Base-by-base conservation (phyloP, 2,888 invertebrate genomes). In the Actias luna region DNA sequence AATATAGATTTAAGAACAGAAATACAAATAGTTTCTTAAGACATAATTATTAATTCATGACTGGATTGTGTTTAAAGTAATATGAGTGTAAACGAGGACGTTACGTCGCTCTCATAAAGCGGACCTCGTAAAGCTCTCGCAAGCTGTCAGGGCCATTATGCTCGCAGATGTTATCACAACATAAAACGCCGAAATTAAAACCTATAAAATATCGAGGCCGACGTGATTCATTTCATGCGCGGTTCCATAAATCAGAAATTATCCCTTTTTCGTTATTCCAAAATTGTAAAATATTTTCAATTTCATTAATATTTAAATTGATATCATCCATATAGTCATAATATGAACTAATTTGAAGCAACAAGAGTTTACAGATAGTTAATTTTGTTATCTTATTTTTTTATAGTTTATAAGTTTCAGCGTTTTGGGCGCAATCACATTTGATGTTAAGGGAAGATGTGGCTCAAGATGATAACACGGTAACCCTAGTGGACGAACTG, bases 161-260 rank as follows among this genome's bases (percentile, higher is more conserved):
- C 73, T 79, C 80, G 57, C 88, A 87, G 85, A 88, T 88, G 88
- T 88, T 88, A 88, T 89, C 88, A 84, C 85, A 80, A 85, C 85
- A 87, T 89, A 89, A 89, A 89, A 86, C 75, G 79, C 81, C 88
- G 72, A 87, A 88, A 88, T 87, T 88, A 87, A 88, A 87, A 87
- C 83, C 78, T 75, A 81, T 81, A 89, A 89, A 88, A 87, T 88
- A 89, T 87, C 84, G 83, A 78, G 73, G 73, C 71, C 76, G 73
- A 74, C 80, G 79, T 87, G 86, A 87, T 88, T 87, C 87, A 88
- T 82, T 76, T 78, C 78, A 73, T 74, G 76, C 74, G 70, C 77
- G 76, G 69, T 68, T 70, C 70, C 74, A 73, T 81, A 70, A 76
- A 77, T 71, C 68, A 82, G 79, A 80, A 81, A 84, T 82, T 82